These are phyloP conservation scores for Cochlearius cochlearius DNA, from an alignment of 2,113 vertebrate species.

Conservation along the genomic window DNA sequence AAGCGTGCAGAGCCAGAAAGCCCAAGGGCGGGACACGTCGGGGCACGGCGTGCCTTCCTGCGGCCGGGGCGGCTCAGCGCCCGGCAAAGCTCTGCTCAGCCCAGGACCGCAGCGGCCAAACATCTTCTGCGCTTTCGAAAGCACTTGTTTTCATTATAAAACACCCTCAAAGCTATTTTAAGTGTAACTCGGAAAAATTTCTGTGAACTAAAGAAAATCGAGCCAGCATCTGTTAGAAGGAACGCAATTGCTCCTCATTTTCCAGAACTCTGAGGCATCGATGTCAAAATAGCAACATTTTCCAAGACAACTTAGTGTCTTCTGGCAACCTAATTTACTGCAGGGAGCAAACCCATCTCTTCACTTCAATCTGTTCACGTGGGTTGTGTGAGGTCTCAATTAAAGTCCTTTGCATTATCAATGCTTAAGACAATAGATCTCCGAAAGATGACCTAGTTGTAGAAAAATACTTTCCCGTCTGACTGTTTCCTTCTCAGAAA, in stretches of 20 bases:
- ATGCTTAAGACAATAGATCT: neutral
- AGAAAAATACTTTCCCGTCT: neutral
- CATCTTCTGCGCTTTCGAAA: accelerated
- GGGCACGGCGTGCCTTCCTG: accelerated
- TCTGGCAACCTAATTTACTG: accelerated
- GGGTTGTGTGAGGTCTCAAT: neutral
- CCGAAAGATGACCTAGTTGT: neutral
- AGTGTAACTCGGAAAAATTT: neutral
- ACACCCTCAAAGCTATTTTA: neutral
- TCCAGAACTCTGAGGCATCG: neutral
- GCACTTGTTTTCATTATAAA: accelerated
- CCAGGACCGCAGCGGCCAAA: accelerated
- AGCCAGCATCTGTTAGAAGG: neutral
- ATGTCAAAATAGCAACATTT: neutral
- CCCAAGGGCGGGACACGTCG: accelerated
- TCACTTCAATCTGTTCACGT: accelerated
- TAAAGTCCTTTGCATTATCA: neutral
- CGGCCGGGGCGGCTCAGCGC: accelerated
- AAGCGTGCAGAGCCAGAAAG: neutral
- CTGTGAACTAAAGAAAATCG: neutral
- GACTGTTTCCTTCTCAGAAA: neutral
- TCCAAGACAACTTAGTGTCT: neutral
- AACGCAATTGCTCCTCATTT: accelerated
- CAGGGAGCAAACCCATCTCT: neutral
- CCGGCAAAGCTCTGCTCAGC: neutral